Evolutionary conservation across 2,113 vertebrate genomes (phyloP).

Genomic region (Actinemys pallida): DNA sequence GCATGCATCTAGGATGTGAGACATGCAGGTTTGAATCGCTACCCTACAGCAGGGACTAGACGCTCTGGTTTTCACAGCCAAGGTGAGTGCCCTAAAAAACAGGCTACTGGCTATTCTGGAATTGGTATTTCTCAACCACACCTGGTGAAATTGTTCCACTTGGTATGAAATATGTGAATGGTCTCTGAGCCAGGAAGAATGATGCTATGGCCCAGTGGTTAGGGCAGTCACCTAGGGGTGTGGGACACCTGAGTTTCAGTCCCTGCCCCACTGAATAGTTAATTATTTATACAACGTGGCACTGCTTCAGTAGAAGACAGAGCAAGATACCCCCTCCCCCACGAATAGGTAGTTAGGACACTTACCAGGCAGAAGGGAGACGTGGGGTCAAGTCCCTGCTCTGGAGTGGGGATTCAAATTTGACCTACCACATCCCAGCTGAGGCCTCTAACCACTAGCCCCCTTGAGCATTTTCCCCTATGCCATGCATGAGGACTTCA

Average conservation of each 20-base stretch:
- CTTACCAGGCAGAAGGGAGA: not conserved
- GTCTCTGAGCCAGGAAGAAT: not conserved
- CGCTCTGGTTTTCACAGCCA: not conserved
- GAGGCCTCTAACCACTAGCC: not conserved
- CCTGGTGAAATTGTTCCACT: not conserved
- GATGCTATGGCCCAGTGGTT: not conserved
- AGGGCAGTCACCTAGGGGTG: not conserved
- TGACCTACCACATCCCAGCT: not conserved
- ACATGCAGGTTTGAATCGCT: not conserved
- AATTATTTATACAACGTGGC: not conserved
- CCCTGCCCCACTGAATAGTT: not conserved
- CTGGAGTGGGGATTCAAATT: not conserved
- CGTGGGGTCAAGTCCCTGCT: not conserved
- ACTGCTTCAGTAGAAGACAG: not conserved
- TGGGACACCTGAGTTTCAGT: not conserved
- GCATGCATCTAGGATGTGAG: not conserved
- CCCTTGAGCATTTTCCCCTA: no score
- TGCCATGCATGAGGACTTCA: not conserved
- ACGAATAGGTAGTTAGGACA: not conserved
- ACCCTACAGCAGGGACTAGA: not conserved
- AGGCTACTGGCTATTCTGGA: not conserved
- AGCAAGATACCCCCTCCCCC: not conserved
- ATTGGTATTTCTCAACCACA: not conserved
- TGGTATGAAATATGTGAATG: not conserved
- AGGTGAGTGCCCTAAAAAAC: not conserved